Percentiles rank a stretch among this genome's conserved stretches.
These are phyloP conservation scores for Heliconius hortense DNA, from an alignment of 2,888 invertebrate species.

Conservation along the genomic window DNA sequence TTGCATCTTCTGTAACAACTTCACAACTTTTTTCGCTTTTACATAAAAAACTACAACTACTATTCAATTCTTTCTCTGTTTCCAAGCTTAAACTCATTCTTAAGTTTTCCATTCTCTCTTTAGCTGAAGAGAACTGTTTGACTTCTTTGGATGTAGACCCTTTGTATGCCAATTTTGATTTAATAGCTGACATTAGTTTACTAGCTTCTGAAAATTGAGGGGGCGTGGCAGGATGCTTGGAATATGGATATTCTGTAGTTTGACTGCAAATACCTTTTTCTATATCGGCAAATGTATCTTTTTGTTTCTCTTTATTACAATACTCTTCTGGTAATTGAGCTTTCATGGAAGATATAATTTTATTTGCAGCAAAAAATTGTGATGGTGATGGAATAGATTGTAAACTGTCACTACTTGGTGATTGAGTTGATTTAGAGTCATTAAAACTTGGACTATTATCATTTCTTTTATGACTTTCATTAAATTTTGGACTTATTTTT, in stretches of 20 bases:
- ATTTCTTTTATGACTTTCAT: slow-evolving; percentile 49
- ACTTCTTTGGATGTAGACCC: slow-evolving; percentile 53
- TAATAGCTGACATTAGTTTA: slow-evolving; percentile 72
- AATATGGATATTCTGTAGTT: slow-evolving; percentile 69
- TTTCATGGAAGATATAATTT: slow-evolving; percentile 75
- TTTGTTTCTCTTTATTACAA: slow-evolving; percentile 60
- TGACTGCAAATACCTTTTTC: slow-evolving; percentile 72
- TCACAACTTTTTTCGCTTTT: slow-evolving; percentile 15
- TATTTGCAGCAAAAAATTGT: slow-evolving; percentile 74
- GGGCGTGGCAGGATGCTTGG: slow-evolving; percentile 73
- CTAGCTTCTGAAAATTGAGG: slow-evolving; percentile 76
- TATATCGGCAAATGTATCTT: slow-evolving; percentile 74
- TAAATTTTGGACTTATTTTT: slow-evolving; percentile 50
- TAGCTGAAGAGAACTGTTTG: slow-evolving; percentile 55
- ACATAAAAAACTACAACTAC: slow-evolving; percentile 39
- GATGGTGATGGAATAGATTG: slow-evolving; percentile 70
- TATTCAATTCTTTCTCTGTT: slow-evolving; percentile 29
- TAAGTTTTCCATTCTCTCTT: slow-evolving; percentile 60
- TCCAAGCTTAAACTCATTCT: slow-evolving; percentile 58
- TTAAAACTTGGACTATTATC: slow-evolving; percentile 58
- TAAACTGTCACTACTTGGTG: slow-evolving; percentile 65
- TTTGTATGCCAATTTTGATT: slow-evolving; percentile 68
- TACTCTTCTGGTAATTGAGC: slow-evolving; percentile 73
- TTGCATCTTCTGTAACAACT: slow-evolving; percentile 29
- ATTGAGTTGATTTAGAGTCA: slow-evolving; percentile 59